Evolutionary conservation across 2,797 vertebrate species (phyloP).

Genomic region (Darevskia mixta): DNA sequence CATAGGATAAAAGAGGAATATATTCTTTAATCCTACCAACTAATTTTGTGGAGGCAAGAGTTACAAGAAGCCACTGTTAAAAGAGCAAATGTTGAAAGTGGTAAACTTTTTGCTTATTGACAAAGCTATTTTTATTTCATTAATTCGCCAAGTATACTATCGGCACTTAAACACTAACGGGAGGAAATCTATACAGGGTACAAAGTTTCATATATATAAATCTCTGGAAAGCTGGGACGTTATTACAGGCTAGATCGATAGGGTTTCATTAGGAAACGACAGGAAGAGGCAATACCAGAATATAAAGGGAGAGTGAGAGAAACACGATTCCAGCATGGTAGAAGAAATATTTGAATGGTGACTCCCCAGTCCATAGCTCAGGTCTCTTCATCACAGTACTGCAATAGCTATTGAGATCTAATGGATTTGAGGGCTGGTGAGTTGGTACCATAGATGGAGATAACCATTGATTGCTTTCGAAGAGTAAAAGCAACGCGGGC

Average conservation of each 20-base stretch:
- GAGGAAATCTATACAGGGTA: slow-evolving; percentile 76
- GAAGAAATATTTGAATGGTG: background rate
- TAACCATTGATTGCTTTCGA: background rate
- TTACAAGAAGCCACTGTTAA: slow-evolving; percentile 73
- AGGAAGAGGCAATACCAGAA: slow-evolving; percentile 72
- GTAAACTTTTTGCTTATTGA: slow-evolving; percentile 80
- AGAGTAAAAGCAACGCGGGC: background rate
- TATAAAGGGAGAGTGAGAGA: slow-evolving; percentile 48
- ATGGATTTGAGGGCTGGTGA: background rate
- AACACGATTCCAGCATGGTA: too few relatives aligned
- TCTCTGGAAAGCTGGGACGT: slow-evolving; percentile 75
- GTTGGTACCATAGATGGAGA: background rate
- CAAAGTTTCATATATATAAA: slow-evolving; percentile 75
- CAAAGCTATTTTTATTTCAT: slow-evolving; percentile 84
- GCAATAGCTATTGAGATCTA: background rate
- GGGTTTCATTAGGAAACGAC: slow-evolving; percentile 71
- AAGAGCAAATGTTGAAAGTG: slow-evolving; percentile 78
- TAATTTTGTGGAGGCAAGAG: slow-evolving; percentile 85
- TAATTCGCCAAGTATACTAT: slow-evolving; percentile 80
- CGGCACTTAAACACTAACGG: slow-evolving; percentile 76
- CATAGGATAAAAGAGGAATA: slow-evolving; percentile 93
- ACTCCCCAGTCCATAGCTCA: background rate
- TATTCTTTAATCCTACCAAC: slow-evolving; percentile 93
- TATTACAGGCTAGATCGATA: slow-evolving; percentile 78
- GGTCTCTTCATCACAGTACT: too few relatives aligned